Conservation (phyloP, 2,888 invertebrate species). For the Geotrupes spiniger region DNA sequence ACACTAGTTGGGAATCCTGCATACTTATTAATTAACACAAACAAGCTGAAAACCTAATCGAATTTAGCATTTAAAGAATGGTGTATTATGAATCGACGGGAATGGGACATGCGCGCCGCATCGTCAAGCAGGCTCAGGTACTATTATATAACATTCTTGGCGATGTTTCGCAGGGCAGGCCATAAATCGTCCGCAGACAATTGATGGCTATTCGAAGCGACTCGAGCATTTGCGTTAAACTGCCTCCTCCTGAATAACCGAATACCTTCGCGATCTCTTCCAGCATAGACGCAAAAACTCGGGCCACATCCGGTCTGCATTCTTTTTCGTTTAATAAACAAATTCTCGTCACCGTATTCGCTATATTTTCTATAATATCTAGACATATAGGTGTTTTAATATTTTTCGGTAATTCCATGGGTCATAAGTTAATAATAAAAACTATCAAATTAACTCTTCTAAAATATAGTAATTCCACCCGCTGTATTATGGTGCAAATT, state of each 20-base stretch:
- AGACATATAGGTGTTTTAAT: too few species aligned
- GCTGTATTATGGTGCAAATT: too few species aligned
- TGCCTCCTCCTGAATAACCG: constrained; percentile 1
- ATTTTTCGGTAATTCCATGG: too few species aligned
- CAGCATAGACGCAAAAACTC: background rate
- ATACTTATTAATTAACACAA: too few species aligned
- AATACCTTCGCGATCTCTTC: constrained; percentile 1
- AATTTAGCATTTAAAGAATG: constrained; percentile 7
- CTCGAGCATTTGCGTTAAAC: constrained; percentile 8
- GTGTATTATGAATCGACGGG: background rate
- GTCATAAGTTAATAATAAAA: too few species aligned
- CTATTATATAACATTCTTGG: constrained; percentile 8
- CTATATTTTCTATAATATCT: too few species aligned
- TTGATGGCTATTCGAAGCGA: constrained; percentile 6
- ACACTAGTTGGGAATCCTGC: too few species aligned
- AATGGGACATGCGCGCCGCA: constrained; percentile 1
- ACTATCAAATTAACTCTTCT: too few species aligned
- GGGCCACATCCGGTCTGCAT: background rate
- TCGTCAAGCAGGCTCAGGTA: constrained; percentile 5
- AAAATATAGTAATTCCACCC: too few species aligned
- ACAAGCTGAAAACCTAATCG: background rate
- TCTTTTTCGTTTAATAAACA: background rate
- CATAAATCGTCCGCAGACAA: constrained; percentile 8
- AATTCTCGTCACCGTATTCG: too few species aligned
- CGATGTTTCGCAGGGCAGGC: constrained; percentile 6